A percentile compares a stretch with the other conserved stretches of the same genome.
phyloP scores from a whole-genome alignment of 2,888 invertebrate species.

The Leucoma salicis region DNA sequence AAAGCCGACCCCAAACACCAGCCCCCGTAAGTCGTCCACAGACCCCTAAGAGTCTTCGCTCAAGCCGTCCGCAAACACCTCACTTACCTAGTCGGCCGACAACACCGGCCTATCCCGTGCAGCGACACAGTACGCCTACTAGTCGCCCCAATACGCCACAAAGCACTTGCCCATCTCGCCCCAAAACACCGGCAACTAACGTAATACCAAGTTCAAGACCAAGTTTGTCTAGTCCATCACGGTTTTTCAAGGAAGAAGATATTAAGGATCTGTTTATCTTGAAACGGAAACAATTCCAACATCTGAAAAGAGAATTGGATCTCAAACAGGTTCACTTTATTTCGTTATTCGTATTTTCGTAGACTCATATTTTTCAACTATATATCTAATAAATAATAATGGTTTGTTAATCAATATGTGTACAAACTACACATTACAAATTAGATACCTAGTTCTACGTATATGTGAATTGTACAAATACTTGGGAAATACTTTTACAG shows the following conservation, averaged over 20 bases:
- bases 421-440: too few relatives aligned
- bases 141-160: conserved; percentile 60
- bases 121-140: conserved; percentile 33
- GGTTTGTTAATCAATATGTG: neutral
- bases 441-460: too few relatives aligned
- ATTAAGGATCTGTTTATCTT: conserved; percentile 44
- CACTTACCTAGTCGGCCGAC: conserved; percentile 44
- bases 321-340: conserved; percentile 58
- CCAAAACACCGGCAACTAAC: conserved; percentile 28
- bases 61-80: conserved; percentile 59
- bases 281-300: conserved; percentile 58
- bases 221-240: conserved; percentile 13
- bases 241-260: conserved; percentile 41
- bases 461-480: too few relatives aligned
- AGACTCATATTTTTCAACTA: neutral
- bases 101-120: conserved; percentile 44
- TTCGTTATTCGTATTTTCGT: neutral
- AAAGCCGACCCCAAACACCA: conserved; percentile 38
- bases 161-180: neutral
- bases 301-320: conserved; percentile 71
- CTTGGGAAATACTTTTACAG: too few relatives aligned
- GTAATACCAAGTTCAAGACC: conserved; percentile 23
- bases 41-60: conserved; percentile 51
- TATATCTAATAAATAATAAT: neutral
- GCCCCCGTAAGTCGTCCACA: conserved; percentile 48